Evolutionary conservation across 1,140 invertebrate species (phyloP), one percentile per base, ranked within the genome.

Genomic region (Atta colombica): DNA sequence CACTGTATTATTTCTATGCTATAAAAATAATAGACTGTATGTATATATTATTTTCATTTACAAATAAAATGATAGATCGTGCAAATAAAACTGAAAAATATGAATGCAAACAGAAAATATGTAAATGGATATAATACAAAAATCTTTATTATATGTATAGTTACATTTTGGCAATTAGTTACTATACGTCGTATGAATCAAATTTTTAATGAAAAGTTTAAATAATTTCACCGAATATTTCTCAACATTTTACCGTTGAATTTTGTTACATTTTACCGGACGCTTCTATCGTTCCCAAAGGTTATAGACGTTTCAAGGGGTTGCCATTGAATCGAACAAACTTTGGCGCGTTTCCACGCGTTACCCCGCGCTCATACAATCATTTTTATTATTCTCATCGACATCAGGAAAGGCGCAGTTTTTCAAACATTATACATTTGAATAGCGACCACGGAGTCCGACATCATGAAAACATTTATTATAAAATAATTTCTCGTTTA

Each of bases 271-370:
- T 60, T 75, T 60, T 75, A 39, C 6, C 21, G 39, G 25, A 63
- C 31, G 28, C 39, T 75, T 61, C 58, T 49, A 25, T 51, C 51
- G 65, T 71, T 39, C 31, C 18, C 10, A 39, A 74, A 53, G 53
- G 55, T 74, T 51, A 81, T 71, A 81, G 58, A 71, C 80, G 69
- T n/a, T 35, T 72, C 66, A 49, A 39, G 28, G 39, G 69, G 49
- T 84, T 28, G 39, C 53, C n/a, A 16, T 75, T 84, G 69, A 84
- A 84, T 84, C 80, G 80, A 84, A 84, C 80, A 84, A 84, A 84
- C 80, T 84, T 74, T 75, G 80, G 80, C 80, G 80, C 80, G 80
- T 84, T 84, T 84, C 80, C 69, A 84, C 55, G 77, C 78, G 18
- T 35, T n/a, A 28, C 16, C 18, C 51, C 18, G 31, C 80, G 18